Evolutionary conservation across 1,140 invertebrate genomes (phyloP), one percentile per base, ranked within the genome.

Genomic region (Melipona quadrifasciata): DNA sequence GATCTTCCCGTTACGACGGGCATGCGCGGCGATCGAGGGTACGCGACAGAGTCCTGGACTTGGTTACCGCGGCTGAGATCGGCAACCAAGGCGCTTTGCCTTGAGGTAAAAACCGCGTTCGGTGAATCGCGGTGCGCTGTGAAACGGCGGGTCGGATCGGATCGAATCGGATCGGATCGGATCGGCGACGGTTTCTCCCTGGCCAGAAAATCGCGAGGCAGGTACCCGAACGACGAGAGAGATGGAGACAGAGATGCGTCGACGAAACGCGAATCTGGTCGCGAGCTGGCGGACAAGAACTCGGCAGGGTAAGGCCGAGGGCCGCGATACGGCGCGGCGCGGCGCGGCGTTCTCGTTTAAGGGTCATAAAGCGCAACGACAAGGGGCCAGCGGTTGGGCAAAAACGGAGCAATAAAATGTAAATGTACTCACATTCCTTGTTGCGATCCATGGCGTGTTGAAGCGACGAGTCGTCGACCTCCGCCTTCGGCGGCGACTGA

Each of bases 381-480:
- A 80, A 39, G 67, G 70, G 82, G 55, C 55, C 55, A 57, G 27
- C 51, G 11, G 2, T 57, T 21, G 53, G 11, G 74, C 67, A 80
- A 87, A 68, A 65, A 80, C 57, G 34, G 47, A 80, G 83, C 83
- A 84, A 84, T 84, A 64, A 80, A 86, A 82, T 85, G 72, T 39
- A 80, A 87, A 68, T 87, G 81, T 85, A 94, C 94, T 98, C 95
- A 99, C 98, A 99, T 97, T 99, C 98, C 96, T 99, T 99, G 94
- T 99, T 99, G 93, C 98, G 98, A 94, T 99, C 98, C 97, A 99
- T 98, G 91, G 97, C 96, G 91, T 98, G 97, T 91, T 98, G 98
- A 86, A 99, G 95, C 17, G 98, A 98, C 85, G 98, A 98, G 92
- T 98, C 98, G 95, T 99, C 99, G 90, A 99, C 98, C 92, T 98